These are phyloP conservation scores for Anaspis maculata DNA, from an alignment of 2,888 invertebrate species.

Conservation along the genomic window DNA sequence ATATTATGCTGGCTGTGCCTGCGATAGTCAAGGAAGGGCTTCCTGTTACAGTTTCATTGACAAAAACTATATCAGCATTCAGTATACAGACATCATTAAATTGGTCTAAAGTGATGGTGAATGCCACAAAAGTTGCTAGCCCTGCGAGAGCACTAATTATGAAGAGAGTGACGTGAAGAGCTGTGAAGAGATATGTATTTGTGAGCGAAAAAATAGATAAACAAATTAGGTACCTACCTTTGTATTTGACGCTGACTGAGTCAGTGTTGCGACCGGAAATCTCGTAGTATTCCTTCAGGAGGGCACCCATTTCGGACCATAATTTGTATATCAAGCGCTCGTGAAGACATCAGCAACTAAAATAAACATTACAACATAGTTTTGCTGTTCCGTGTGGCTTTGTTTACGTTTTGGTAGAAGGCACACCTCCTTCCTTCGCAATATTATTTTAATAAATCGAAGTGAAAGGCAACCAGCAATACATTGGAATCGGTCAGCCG, in stretches of 20 bases:
- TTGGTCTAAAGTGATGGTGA: constrained; percentile 1
- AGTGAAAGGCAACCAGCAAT: too few relatives aligned
- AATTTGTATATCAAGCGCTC: constrained; percentile 2
- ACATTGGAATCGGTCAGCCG: too few relatives aligned
- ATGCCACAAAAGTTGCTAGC: constrained; percentile 6
- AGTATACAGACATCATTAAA: constrained; percentile 9
- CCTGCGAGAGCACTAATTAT: constrained; percentile 4
- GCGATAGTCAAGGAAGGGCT: background rate
- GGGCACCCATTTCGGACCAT: constrained; percentile 5
- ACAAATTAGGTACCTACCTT: constrained; percentile 2
- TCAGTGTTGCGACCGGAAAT: constrained; percentile 4
- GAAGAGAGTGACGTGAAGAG: constrained; percentile 2
- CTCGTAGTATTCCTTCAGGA: constrained; percentile 11
- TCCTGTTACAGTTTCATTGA: background rate
- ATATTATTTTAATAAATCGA: too few relatives aligned
- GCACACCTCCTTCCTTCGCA: constrained; percentile 6
- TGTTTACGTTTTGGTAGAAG: constrained; percentile 8
- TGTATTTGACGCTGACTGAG: constrained; percentile 6
- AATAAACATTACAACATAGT: constrained; percentile 13
- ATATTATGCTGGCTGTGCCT: background rate
- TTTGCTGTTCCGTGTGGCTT: constrained; percentile 1
- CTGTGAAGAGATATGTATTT: constrained; percentile 6
- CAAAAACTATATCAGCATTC: constrained; percentile 6
- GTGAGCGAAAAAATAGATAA: background rate
- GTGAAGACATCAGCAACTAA: constrained; percentile 11